Evolutionary conservation across 2,113 vertebrate genomes (phyloP).

Genomic region (Macaca mulatta): DNA sequence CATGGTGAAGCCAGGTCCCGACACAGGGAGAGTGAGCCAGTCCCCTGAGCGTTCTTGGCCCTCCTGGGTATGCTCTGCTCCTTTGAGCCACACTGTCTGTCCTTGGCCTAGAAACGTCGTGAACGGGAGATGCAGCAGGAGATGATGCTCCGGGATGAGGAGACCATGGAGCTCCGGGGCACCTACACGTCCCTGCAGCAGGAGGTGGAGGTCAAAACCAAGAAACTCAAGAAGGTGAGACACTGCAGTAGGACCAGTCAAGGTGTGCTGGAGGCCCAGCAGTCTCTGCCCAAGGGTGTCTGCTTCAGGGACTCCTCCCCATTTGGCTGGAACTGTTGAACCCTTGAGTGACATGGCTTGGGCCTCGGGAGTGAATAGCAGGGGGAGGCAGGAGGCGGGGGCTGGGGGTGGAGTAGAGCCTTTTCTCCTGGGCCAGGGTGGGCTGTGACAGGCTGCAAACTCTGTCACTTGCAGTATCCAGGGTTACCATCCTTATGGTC

Average conservation of each 20-base stretch:
- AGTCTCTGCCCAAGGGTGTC: neutral
- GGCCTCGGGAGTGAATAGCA: neutral
- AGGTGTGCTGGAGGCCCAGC: neutral
- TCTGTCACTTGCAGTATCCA: neutral
- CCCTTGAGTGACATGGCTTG: neutral
- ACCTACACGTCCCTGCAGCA: constrained; percentile 96
- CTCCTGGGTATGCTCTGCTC: rapidly evolving
- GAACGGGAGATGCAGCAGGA: constrained; percentile 96
- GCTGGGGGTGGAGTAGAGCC: neutral
- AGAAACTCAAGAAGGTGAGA: constrained; percentile 96
- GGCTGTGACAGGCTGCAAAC: neutral
- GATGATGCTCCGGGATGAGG: constrained; percentile 94
- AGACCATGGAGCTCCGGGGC: constrained; percentile 94
- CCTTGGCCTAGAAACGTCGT: constrained; percentile 87
- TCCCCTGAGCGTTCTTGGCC: neutral
- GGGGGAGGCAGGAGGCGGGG: neutral
- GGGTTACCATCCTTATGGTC: neutral
- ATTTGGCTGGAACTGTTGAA: neutral
- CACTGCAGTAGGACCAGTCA: rapidly evolving
- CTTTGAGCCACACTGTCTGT: rapidly evolving
- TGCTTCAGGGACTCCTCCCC: neutral
- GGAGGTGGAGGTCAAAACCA: constrained; percentile 97
- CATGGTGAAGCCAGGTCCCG: neutral
- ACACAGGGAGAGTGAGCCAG: neutral
- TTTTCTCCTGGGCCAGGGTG: neutral